Percentiles rank a stretch among this genome's conserved stretches.
These are phyloP conservation scores for Sorex fumeus DNA, from an alignment of 2,113 vertebrate species.

Conservation along the genomic window DNA sequence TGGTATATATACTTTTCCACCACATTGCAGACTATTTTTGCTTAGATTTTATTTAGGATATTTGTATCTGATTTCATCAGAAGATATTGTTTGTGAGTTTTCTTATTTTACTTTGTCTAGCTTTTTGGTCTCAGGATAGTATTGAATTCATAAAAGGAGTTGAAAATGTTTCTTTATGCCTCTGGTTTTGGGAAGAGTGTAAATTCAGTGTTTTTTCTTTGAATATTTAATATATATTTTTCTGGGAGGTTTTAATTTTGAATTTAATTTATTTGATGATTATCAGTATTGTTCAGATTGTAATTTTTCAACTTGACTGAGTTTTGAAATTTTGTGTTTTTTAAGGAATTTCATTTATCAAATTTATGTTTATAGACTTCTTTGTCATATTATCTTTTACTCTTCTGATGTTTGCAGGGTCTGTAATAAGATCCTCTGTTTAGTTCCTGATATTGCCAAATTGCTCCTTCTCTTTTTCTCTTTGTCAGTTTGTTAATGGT, in stretches of 20 bases:
- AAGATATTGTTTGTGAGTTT: slow-evolving; percentile 6
- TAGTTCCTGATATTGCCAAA: background rate
- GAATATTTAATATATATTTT: slow-evolving; percentile 9
- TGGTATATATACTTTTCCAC: background rate
- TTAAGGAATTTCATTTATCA: slow-evolving; percentile 11
- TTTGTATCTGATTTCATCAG: slow-evolving; percentile 2
- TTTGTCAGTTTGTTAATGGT: background rate
- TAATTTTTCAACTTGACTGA: slow-evolving; percentile 12
- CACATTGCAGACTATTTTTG: background rate
- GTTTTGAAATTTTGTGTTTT: background rate
- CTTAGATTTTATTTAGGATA: slow-evolving; percentile 19
- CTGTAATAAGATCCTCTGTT: background rate
- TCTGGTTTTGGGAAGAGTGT: background rate
- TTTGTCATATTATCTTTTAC: background rate
- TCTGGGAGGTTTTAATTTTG: background rate
- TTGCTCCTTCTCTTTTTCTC: slow-evolving; percentile 8
- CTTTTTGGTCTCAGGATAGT: slow-evolving; percentile 21
- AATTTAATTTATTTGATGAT: slow-evolving; percentile 30
- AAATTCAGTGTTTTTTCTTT: slow-evolving; percentile 32
- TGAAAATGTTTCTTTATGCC: background rate
- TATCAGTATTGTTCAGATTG: slow-evolving; percentile 2
- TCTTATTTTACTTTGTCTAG: background rate
- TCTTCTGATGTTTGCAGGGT: slow-evolving; percentile 2
- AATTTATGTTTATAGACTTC: background rate
- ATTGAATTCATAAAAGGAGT: slow-evolving; percentile 3